phyloP scores from a whole-genome alignment of 2,888 invertebrate species.

The Trisateles emortualis region DNA sequence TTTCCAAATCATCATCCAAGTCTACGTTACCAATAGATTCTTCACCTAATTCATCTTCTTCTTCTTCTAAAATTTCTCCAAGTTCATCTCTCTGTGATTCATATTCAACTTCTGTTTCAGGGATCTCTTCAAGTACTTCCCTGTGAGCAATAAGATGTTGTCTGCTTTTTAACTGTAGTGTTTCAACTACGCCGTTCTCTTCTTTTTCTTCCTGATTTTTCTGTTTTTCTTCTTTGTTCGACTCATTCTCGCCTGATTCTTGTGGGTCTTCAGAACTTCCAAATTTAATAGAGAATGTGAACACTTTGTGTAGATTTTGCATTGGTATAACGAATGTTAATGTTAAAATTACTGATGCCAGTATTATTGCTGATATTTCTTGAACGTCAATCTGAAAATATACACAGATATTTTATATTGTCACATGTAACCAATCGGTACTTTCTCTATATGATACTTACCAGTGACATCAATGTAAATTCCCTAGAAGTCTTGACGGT shows the following conservation, averaged over 20 bases:
- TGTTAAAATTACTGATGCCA: constrained; percentile 85
- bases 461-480: constrained; percentile 86
- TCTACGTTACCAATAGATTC: constrained; percentile 51
- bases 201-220: constrained; percentile 42
- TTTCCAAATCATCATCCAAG: constrained; percentile 70
- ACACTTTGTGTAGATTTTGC: constrained; percentile 79
- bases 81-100: constrained; percentile 75
- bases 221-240: constrained; percentile 34
- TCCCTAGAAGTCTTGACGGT: constrained; percentile 87
- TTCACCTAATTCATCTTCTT: constrained; percentile 67
- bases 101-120: constrained; percentile 77
- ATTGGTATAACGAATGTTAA: constrained; percentile 89
- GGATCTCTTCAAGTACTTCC: constrained; percentile 80
- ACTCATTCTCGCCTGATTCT: constrained; percentile 26
- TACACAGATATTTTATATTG: neutral
- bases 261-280: constrained; percentile 28
- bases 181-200: constrained; percentile 56
- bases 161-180: constrained; percentile 56
- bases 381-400: constrained; percentile 84
- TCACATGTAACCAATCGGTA: no score
- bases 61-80: constrained; percentile 80
- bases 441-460: constrained; percentile 68
- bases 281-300: constrained; percentile 54
- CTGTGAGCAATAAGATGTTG: constrained; percentile 74
- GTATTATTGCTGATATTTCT: constrained; percentile 84